Conservation (phyloP, 1,140 invertebrate species). For the Brachionus plicatilis region DNA sequence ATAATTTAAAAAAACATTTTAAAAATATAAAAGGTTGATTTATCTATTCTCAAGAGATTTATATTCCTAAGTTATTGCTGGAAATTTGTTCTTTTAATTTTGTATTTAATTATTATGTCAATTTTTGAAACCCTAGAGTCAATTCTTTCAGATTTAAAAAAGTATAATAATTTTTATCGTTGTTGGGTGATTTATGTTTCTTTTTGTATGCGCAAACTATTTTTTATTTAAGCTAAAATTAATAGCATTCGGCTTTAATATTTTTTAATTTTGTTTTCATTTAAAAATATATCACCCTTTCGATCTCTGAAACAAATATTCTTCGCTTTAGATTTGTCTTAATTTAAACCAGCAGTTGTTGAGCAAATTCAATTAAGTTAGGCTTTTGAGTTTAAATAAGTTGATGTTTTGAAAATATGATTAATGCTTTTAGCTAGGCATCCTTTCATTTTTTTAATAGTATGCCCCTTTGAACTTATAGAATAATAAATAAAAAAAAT, state of each 20-base stretch:
- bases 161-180: neutral
- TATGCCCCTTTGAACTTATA: neutral
- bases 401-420: neutral
- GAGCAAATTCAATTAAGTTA: neutral
- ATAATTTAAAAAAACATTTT: too few relatives aligned
- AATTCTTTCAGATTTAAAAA: neutral
- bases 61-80: neutral
- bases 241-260: neutral
- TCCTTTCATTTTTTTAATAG: neutral
- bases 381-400: neutral
- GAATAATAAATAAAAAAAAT: neutral
- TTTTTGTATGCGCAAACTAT: neutral
- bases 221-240: neutral
- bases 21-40: neutral
- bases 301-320: neutral
- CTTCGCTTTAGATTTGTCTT: neutral
- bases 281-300: neutral
- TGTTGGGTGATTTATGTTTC: neutral
- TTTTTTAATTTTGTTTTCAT: neutral
- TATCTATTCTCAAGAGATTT: neutral
- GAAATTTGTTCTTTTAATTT: neutral
- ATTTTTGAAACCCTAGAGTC: neutral
- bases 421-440: neutral
- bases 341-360: neutral
- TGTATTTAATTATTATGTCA: neutral